phyloP scores from a whole-genome alignment of 2,113 vertebrate genomes.

The Mobula birostris region DNA sequence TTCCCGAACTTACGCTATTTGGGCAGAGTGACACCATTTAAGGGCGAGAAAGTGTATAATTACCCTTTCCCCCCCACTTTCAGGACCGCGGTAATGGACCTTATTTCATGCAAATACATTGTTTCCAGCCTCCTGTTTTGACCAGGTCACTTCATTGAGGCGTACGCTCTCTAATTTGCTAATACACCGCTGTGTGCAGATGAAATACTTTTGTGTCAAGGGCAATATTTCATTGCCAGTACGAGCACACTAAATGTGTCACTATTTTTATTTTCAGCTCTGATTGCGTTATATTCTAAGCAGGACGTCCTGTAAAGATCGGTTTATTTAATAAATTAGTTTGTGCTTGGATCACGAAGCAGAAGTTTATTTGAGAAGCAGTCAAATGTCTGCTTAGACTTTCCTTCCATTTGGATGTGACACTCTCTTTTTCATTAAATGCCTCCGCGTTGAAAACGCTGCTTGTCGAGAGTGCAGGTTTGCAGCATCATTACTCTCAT shows the following conservation, averaged over 20 bases:
- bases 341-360: neutral
- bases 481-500: neutral
- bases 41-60: neutral
- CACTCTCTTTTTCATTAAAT: conserved; percentile 13
- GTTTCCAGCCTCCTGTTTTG: neutral
- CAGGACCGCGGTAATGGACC: conserved; percentile 23
- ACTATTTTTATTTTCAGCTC: neutral
- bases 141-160: conserved; percentile 41
- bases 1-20: neutral
- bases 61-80: neutral
- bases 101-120: conserved; percentile 15
- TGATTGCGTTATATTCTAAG: neutral
- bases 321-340: neutral
- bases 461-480: neutral
- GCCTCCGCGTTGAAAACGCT: neutral
- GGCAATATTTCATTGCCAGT: neutral
- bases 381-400: neutral
- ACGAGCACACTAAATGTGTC: neutral
- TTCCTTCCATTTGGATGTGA: conserved; percentile 22
- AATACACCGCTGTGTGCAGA: neutral
- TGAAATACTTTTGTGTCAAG: neutral
- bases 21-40: neutral
- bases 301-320: neutral
- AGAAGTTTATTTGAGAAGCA: conserved; percentile 15
- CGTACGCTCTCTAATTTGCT: neutral